These are phyloP conservation scores for Nipponia nippon DNA, from an alignment of 2,113 vertebrate species.

Conservation along the genomic window DNA sequence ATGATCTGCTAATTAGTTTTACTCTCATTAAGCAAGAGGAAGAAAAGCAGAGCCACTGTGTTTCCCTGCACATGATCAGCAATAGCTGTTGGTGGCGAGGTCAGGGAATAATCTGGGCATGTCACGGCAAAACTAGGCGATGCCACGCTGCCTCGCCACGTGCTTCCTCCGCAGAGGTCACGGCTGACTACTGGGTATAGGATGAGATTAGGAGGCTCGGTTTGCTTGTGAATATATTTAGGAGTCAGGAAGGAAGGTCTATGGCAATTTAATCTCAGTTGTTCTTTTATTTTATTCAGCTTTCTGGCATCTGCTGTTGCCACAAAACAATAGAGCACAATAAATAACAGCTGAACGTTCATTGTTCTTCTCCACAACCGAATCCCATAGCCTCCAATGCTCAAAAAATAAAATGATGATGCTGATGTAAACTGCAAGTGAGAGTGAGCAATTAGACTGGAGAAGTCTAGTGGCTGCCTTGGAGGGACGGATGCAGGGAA, in stretches of 20 bases:
- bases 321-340: constrained; percentile 66
- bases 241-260: constrained; percentile 58
- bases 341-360: constrained; percentile 65
- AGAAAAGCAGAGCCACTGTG: neutral
- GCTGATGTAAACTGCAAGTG: constrained; percentile 62
- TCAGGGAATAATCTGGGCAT: neutral
- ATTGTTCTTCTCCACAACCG: constrained; percentile 51
- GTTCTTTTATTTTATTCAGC: constrained; percentile 55
- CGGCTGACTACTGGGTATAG: neutral
- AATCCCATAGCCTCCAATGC: constrained; percentile 31
- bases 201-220: neutral
- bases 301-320: constrained; percentile 68
- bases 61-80: neutral
- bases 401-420: constrained; percentile 48
- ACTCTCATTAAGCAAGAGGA: neutral
- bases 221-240: constrained; percentile 28
- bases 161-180: neutral
- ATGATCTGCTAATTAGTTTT: neutral
- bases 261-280: constrained; percentile 57
- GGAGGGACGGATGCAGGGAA: constrained; percentile 45
- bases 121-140: neutral
- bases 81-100: neutral
- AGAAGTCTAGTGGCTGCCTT: constrained; percentile 60
- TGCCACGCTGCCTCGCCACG: neutral
- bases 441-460: constrained; percentile 53